phyloP scores from a whole-genome alignment of 1,140 invertebrate species.

The Thalassaphorura encarpata region DNA sequence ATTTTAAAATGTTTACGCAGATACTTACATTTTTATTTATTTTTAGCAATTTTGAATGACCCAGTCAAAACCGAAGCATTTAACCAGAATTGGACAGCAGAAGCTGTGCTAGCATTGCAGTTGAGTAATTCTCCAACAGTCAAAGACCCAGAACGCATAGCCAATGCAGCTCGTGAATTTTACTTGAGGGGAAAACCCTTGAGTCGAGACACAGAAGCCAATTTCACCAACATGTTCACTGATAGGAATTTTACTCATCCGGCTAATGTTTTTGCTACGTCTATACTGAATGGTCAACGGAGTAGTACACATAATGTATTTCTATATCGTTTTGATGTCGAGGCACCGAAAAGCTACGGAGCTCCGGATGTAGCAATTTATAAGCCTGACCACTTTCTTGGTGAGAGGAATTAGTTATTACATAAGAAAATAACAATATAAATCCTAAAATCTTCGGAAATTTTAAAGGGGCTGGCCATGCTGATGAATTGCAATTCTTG shows the following conservation, averaged over 20 bases:
- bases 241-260: conserved; percentile 12
- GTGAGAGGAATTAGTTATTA: too few species aligned
- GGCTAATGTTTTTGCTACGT: not conserved
- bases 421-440: too few species aligned
- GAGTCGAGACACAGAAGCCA: conserved; percentile 41
- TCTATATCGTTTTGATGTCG: conserved; percentile 17
- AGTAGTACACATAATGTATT: too few species aligned
- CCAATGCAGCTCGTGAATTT: conserved; percentile 36
- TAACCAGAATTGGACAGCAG: conserved; percentile 2
- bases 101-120: not conserved
- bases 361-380: too few species aligned
- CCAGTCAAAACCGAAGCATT: not conserved
- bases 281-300: too few species aligned
- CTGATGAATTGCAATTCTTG: conserved; percentile 26
- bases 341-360: too few species aligned
- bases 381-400: too few species aligned
- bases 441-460: too few species aligned
- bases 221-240: conserved; percentile 44
- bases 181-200: conserved; percentile 47
- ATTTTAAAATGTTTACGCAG: not conserved
- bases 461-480: conserved; percentile 2
- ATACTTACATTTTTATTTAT: not conserved
- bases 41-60: not conserved
- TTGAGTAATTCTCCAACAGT: too few species aligned
- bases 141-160: not conserved